These are phyloP conservation scores for Cottus gobio DNA, from an alignment of 2,113 vertebrate species.

Conservation along the genomic window DNA sequence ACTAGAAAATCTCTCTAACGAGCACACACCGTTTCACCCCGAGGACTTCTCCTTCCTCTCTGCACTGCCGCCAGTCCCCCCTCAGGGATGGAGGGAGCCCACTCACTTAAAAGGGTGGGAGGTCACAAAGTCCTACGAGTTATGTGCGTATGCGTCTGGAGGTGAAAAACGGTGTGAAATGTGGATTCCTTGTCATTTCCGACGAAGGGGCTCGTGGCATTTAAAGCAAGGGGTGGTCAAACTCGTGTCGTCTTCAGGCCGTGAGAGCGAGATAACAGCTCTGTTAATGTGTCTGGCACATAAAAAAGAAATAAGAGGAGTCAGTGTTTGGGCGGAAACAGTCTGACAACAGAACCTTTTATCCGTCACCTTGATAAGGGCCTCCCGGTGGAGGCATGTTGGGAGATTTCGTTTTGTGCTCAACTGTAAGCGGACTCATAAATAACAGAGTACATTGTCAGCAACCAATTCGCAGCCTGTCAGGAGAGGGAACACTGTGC, in stretches of 20 bases:
- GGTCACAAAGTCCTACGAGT: slow-evolving; percentile 28
- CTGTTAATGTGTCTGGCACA: neutral
- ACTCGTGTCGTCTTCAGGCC: neutral
- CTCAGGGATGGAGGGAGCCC: slow-evolving; percentile 34
- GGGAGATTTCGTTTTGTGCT: slow-evolving; percentile 4
- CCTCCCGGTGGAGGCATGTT: neutral
- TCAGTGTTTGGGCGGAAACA: slow-evolving; percentile 4
- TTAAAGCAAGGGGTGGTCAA: slow-evolving; percentile 8
- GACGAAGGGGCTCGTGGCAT: slow-evolving; percentile 14
- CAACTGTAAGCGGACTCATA: slow-evolving; percentile 20
- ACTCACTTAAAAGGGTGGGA: slow-evolving; percentile 44
- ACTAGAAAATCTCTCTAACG: neutral
- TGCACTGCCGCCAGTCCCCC: slow-evolving; percentile 35
- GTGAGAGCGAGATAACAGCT: neutral
- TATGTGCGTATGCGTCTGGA: neutral
- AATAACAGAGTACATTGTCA: slow-evolving; percentile 15
- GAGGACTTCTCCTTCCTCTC: slow-evolving; percentile 50
- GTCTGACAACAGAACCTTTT: neutral
- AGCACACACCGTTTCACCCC: slow-evolving; percentile 36
- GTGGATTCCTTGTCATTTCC: slow-evolving; percentile 12
- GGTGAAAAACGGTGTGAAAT: neutral
- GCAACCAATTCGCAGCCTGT: slow-evolving; percentile 27
- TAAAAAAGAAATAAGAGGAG: neutral
- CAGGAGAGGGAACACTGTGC: slow-evolving; percentile 23
- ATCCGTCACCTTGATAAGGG: neutral